Evolutionary conservation across 2,797 vertebrate genomes (phyloP), one percentile per base, ranked within the genome.

Genomic region (Heliangelus exortis): DNA sequence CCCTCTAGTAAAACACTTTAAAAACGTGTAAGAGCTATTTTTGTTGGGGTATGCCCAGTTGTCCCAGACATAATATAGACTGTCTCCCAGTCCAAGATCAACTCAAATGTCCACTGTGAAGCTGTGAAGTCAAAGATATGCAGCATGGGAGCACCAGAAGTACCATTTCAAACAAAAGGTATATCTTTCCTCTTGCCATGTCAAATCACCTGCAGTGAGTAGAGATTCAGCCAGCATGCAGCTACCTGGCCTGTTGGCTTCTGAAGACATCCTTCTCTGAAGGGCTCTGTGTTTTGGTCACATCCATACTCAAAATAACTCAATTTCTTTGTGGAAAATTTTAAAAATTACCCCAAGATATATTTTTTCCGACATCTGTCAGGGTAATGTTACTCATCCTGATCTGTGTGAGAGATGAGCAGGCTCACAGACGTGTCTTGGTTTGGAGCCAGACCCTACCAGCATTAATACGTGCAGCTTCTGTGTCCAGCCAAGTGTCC

Each of bases 21-120:
- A 91, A 94, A 96, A 96, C 34, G 13, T 93, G 85, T 92, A 92
- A 90, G 86, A 95, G 74, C 59, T 96, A 96, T 97, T 97, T 97
- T 95, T 82, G 83, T 96, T 96, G 96, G 95, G 91, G 92, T 96
- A 94, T 93, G 93, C 93, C 95, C 95, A 96, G 93, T 96, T 95
- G 95, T 92, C 95, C 93, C 84, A 96, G 96, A 97, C 95, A 95
- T 97, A 96, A 96, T 97, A 94, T 95, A 96, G 96, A 94, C 95
- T 95, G 71, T 91, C 87, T 94, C 53, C 77, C 57, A 92, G 61
- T 96, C 95, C 95, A 97, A 97, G 72, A 93, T 96, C 96, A 97
- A 96, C 96, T 94, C 80, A 88, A 88, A 71, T 95, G 93, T 87
- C 74, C 95, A 90, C 93, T 93, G 74, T 81, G 93, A 95, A 96